Conservation (phyloP, 2,797 vertebrate genomes). For the Hoplostethus atlanticus region DNA sequence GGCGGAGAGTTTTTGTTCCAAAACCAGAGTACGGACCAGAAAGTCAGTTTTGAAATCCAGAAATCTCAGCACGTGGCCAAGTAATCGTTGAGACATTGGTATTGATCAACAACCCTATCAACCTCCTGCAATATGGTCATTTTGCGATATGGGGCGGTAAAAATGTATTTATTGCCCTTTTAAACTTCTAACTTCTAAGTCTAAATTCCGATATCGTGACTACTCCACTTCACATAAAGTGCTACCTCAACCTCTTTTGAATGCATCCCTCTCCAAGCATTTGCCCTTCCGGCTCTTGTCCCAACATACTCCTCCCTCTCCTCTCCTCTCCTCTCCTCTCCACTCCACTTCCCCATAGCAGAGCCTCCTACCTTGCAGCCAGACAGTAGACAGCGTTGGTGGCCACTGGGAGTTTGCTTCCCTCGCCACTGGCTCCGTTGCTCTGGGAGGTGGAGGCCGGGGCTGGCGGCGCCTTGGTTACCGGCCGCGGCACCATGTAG, state of each 20-base stretch:
- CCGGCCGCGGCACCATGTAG: slow-evolving; percentile 81
- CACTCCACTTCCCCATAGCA: not conserved
- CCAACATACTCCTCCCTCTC: not conserved
- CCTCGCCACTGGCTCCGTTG: slow-evolving; percentile 62
- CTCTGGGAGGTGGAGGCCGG: slow-evolving; percentile 81
- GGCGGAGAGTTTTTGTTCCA: too few species aligned
- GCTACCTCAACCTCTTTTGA: too few species aligned
- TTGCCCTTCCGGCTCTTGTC: not conserved
- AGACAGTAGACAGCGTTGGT: slow-evolving; percentile 94
- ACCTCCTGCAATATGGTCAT: too few species aligned
- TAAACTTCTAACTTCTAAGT: not conserved
- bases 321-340: too few species aligned
- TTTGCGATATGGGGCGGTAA: too few species aligned
- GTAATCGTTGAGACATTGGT: too few species aligned
- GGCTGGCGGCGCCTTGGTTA: slow-evolving; percentile 84
- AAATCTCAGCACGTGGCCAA: too few species aligned
- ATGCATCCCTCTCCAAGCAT: not conserved
- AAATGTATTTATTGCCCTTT: too few species aligned
- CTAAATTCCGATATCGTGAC: not conserved
- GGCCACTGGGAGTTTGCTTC: slow-evolving; percentile 88
- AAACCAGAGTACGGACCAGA: too few species aligned
- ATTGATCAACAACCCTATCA: too few species aligned
- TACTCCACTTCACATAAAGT: not conserved
- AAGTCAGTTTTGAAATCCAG: too few species aligned
- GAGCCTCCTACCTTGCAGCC: slow-evolving; percentile 66